Percentiles rank a stretch among this genome's conserved stretches.
Conservation (phyloP, 1,140 invertebrate species). For the Sinonovacula constricta region DNA sequence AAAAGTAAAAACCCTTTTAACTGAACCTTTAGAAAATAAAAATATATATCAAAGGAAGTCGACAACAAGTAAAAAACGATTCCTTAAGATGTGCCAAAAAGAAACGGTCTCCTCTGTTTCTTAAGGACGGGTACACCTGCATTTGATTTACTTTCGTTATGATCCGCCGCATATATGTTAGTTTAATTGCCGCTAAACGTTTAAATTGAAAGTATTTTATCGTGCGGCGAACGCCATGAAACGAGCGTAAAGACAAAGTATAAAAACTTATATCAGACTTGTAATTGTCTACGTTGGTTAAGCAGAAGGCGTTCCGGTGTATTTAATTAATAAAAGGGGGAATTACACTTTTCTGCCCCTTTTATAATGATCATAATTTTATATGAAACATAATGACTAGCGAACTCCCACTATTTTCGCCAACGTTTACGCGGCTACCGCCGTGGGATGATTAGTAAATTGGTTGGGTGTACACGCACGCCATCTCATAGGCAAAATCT, state of each 20-base stretch:
- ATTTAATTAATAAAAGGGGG: conserved; percentile 56
- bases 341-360: conserved; percentile 54
- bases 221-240: conserved; percentile 19
- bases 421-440: conserved; percentile 45
- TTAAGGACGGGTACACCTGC: no score
- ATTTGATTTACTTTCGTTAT: background rate
- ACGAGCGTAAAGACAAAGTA: conserved; percentile 30
- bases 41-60: no score
- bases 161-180: background rate
- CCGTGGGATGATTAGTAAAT: conserved; percentile 39
- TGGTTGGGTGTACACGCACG: conserved; percentile 43
- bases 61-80: no score
- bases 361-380: conserved; percentile 52
- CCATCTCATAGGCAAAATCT: conserved; percentile 31
- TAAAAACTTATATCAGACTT: conserved; percentile 12
- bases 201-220: conserved; percentile 40
- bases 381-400: conserved; percentile 25
- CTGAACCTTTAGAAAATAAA: no score
- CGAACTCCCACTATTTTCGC: conserved; percentile 49
- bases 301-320: conserved; percentile 52
- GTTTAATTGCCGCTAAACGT: conserved; percentile 26
- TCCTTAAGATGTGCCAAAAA: no score
- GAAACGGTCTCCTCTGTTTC: no score
- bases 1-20: no score
- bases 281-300: conserved; percentile 33